Evolutionary conservation across 2,888 invertebrate species (phyloP).

Genomic region (Dendrolimus houi): DNA sequence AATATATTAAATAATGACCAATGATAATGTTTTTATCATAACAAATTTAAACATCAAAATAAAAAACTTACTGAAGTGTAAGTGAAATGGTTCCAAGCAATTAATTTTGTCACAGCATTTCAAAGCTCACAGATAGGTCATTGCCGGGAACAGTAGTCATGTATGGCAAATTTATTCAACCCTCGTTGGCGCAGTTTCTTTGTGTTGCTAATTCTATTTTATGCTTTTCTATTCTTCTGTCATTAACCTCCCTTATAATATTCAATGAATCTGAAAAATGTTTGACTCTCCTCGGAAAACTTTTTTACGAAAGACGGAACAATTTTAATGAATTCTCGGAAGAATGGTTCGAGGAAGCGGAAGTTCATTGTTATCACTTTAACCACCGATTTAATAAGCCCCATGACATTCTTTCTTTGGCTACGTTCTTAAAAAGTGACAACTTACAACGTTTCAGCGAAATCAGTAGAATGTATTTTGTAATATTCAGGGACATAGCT

Average conservation of each 20-base stretch:
- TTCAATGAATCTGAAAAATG: not conserved
- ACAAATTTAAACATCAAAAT: too few relatives aligned
- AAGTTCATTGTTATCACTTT: not conserved
- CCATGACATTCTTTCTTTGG: not conserved
- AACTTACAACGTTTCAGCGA: too few relatives aligned
- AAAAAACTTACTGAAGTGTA: too few relatives aligned
- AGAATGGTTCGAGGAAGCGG: not conserved
- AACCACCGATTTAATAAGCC: not conserved
- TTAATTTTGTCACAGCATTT: too few relatives aligned
- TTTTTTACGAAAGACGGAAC: not conserved
- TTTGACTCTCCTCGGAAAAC: not conserved
- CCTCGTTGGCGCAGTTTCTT: slow-evolving; percentile 18
- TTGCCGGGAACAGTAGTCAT: too few relatives aligned
- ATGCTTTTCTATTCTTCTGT: slow-evolving; percentile 38
- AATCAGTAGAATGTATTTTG: too few relatives aligned
- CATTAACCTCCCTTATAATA: slow-evolving; percentile 13
- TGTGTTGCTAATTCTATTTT: slow-evolving; percentile 58
- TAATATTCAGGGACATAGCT: too few relatives aligned
- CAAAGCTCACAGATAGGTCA: too few relatives aligned
- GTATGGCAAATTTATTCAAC: not conserved
- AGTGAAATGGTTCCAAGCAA: too few relatives aligned
- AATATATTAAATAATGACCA: too few relatives aligned
- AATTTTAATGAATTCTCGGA: not conserved
- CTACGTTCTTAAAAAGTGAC: not conserved
- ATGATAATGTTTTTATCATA: too few relatives aligned